Conservation (phyloP, 2,888 invertebrate genomes). For the Nephrotoma appendiculata region DNA sequence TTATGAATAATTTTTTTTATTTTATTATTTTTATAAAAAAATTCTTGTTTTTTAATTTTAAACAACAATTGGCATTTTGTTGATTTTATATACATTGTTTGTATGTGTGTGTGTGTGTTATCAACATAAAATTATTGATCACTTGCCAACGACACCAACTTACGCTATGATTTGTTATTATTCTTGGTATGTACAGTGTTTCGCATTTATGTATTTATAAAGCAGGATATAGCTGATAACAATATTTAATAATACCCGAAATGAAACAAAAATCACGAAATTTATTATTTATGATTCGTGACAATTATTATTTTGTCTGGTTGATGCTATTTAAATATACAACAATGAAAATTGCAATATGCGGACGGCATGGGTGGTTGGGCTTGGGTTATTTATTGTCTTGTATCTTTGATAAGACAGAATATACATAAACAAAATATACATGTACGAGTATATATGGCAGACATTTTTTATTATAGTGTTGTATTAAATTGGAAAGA, state of each 20-base stretch:
- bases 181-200: background rate
- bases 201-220: background rate
- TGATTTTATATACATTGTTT: background rate
- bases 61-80: background rate
- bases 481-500: background rate
- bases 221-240: conserved; percentile 10
- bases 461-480: background rate
- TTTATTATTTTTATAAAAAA: background rate
- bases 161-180: background rate
- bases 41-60: background rate
- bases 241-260: conserved; percentile 33
- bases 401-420: background rate
- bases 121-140: background rate
- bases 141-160: background rate
- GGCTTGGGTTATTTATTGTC: background rate
- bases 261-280: conserved; percentile 32
- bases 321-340: background rate
- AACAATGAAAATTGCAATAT: background rate
- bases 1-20: background rate
- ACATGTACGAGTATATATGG: background rate
- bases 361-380: background rate
- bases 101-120: background rate
- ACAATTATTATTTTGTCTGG: conserved; percentile 20
- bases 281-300: conserved; percentile 32
- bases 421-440: background rate